These are phyloP conservation scores for Dorcus parallelipipedus DNA, from an alignment of 2,888 invertebrate genomes.

Conservation along the genomic window DNA sequence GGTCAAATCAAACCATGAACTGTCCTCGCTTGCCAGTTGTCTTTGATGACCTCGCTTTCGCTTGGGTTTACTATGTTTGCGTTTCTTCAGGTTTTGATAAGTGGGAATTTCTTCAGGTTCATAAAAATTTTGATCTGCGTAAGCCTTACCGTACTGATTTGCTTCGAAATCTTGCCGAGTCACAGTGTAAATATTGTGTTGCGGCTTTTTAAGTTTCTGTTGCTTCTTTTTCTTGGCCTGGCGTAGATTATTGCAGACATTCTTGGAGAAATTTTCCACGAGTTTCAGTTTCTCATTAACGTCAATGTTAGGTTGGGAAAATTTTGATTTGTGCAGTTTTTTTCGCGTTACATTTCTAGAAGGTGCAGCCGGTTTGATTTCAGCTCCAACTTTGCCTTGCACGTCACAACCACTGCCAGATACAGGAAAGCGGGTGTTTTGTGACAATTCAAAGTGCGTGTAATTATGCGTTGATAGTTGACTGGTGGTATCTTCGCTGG, in stretches of 20 bases:
- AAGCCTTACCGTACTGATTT: not conserved
- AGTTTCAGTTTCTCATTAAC: not conserved
- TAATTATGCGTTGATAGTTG: too few species aligned
- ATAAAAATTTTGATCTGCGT: not conserved
- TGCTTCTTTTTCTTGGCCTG: not conserved
- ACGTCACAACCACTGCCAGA: not conserved
- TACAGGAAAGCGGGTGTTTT: not conserved
- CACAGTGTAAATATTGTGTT: not conserved
- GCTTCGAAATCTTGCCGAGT: not conserved
- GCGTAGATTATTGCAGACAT: not conserved
- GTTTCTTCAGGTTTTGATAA: not conserved
- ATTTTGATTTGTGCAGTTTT: too few species aligned
- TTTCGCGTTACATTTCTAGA: too few species aligned
- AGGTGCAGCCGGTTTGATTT: not conserved
- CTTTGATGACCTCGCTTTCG: conserved; percentile 1
- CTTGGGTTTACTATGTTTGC: not conserved
- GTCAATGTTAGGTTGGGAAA: not conserved
- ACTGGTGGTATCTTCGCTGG: not conserved
- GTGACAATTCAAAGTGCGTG: not conserved
- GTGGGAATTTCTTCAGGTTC: not conserved
- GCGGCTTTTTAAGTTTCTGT: not conserved
- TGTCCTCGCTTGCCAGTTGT: conserved; percentile 16
- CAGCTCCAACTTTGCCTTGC: not conserved
- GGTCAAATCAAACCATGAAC: conserved; percentile 25
- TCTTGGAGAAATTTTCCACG: not conserved